These are phyloP conservation scores for Calyptomena viridis DNA, from an alignment of 2,113 vertebrate genomes.

Conservation along the genomic window DNA sequence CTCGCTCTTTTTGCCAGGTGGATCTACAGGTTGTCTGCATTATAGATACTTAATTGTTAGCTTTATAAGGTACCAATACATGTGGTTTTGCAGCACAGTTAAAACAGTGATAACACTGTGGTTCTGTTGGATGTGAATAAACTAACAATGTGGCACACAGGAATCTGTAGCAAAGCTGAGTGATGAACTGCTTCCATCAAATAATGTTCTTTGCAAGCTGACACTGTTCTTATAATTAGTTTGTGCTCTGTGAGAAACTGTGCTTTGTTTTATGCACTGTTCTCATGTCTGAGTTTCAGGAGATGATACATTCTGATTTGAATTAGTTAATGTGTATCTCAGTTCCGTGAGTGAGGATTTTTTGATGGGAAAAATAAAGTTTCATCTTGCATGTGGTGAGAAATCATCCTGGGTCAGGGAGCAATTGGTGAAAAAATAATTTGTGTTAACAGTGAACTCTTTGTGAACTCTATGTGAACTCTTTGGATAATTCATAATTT, in stretches of 20 bases:
- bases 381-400: fast-evolving
- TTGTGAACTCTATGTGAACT: too few relatives aligned
- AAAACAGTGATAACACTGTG: neutral
- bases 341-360: neutral
- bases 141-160: fast-evolving
- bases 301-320: neutral
- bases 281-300: neutral
- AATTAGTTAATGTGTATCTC: neutral
- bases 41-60: neutral
- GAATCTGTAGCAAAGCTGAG: neutral
- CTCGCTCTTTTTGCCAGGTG: neutral
- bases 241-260: neutral
- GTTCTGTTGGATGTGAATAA: neutral
- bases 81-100: neutral
- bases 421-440: neutral
- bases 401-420: neutral
- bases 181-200: neutral
- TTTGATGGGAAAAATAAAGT: neutral
- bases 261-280: fast-evolving
- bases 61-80: neutral
- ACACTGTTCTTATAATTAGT: neutral
- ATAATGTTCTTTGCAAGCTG: neutral
- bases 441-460: neutral
- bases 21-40: neutral
- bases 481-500: neutral